Percentiles rank a stretch among this genome's conserved stretches.
Evolutionary conservation across 2,797 vertebrate genomes (phyloP).

Genomic region (Allobates femoralis): DNA sequence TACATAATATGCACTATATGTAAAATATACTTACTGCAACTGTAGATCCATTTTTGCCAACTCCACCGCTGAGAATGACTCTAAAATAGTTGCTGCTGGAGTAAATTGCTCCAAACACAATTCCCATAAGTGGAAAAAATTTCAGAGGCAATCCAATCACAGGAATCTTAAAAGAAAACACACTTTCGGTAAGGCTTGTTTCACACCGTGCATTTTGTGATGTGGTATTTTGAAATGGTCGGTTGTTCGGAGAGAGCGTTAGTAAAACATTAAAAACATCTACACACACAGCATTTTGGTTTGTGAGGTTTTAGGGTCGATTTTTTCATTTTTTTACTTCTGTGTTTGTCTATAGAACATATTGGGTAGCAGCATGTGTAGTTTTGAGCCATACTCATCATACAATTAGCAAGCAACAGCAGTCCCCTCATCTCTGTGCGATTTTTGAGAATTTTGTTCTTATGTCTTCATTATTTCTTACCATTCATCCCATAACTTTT

Average conservation of each 20-base stretch:
- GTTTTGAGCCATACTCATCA: too few species aligned
- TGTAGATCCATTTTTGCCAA: conserved; percentile 97
- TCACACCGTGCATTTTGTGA: background rate
- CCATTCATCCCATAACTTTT: too few species aligned
- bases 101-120: conserved; percentile 86
- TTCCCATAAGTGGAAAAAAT: conserved; percentile 84
- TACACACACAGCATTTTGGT: background rate
- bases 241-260: background rate
- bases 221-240: background rate
- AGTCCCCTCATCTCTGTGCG: too few species aligned
- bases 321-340: too few species aligned
- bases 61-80: conserved; percentile 92
- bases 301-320: too few species aligned
- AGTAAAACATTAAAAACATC: background rate
- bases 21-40: conserved; percentile 86
- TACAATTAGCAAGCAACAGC: too few species aligned
- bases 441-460: too few species aligned
- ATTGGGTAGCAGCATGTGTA: too few species aligned
- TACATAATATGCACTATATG: background rate
- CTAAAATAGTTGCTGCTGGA: conserved; percentile 94
- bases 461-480: too few species aligned
- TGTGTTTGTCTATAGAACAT: too few species aligned
- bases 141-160: conserved; percentile 84
- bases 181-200: background rate
- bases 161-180: conserved; percentile 79